These are phyloP conservation scores for Liasis olivaceus DNA, from an alignment of 2,797 vertebrate species.

Conservation along the genomic window DNA sequence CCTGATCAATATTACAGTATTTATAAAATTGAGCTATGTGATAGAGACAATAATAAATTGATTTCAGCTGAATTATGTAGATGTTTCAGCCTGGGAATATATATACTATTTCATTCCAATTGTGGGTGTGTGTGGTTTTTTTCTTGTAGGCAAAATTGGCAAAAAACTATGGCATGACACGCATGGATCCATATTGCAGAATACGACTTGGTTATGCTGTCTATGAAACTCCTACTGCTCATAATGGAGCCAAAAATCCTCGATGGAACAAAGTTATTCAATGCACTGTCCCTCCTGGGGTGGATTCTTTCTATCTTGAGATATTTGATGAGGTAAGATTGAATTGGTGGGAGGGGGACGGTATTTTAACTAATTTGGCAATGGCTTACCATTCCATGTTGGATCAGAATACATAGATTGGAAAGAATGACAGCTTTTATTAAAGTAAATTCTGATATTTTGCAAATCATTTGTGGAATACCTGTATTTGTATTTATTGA, in stretches of 20 bases:
- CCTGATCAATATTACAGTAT: not conserved
- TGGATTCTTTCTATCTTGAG: constrained; percentile 97
- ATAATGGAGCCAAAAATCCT: constrained; percentile 96
- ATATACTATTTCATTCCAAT: not conserved
- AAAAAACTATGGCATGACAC: constrained; percentile 97
- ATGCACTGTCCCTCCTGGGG: constrained; percentile 91
- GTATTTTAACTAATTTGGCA: not conserved
- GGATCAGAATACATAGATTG: not conserved
- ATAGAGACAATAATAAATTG: not conserved
- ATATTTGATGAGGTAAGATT: constrained; percentile 95
- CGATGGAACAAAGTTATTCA: constrained; percentile 99
- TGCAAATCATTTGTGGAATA: not conserved
- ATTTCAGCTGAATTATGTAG: not conserved
- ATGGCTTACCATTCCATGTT: not conserved
- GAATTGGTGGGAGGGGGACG: not conserved
- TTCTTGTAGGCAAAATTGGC: constrained; percentile 88
- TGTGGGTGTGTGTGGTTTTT: constrained; percentile 12
- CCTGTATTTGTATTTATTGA: not conserved
- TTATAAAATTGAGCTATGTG: not conserved
- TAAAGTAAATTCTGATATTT: not conserved
- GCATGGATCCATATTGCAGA: constrained; percentile 97
- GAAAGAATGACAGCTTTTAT: not conserved
- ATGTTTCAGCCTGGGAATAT: not conserved
- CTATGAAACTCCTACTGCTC: constrained; percentile 95
- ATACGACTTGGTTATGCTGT: constrained; percentile 92